A percentile compares a stretch with the other conserved stretches of the same genome.
phyloP scores from a whole-genome alignment of 2,888 invertebrate species.

The Thelaira solivaga region DNA sequence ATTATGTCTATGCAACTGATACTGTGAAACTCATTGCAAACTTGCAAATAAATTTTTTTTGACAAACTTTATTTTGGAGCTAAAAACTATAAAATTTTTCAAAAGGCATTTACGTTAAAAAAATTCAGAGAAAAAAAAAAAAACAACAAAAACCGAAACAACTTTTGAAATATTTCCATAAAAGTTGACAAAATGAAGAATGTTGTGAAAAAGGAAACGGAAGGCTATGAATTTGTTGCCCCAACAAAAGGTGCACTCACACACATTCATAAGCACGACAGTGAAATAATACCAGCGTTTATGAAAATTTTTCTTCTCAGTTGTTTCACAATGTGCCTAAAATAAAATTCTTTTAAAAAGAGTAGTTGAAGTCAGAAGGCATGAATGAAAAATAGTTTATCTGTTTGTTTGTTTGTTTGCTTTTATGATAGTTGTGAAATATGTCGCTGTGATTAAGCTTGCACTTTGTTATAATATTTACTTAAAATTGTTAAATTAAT shows the following conservation, averaged over 20 bases:
- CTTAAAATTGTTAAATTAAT: too few species aligned
- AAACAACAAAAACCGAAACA: not conserved
- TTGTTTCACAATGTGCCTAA: slow-evolving; percentile 16
- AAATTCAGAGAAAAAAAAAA: not conserved
- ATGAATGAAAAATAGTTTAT: slow-evolving; percentile 4
- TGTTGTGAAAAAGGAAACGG: not conserved
- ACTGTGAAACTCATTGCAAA: not conserved
- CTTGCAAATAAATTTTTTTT: not conserved
- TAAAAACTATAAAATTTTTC: slow-evolving; percentile 5
- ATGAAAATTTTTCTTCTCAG: slow-evolving; percentile 36
- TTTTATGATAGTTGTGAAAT: too few species aligned
- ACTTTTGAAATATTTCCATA: not conserved
- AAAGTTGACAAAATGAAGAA: not conserved
- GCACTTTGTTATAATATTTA: too few species aligned
- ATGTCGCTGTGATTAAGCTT: too few species aligned
- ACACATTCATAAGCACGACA: not conserved
- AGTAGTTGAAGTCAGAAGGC: too few species aligned
- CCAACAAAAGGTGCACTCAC: not conserved
- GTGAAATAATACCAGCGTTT: not conserved
- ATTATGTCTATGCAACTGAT: too few species aligned
- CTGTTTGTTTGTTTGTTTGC: too few species aligned
- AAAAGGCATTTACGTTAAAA: slow-evolving; percentile 9
- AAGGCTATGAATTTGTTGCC: slow-evolving; percentile 3
- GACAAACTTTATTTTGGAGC: not conserved
- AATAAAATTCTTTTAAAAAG: slow-evolving; percentile 6